Conservation (phyloP, 2,113 vertebrate species). For the Hippocampus barbouri region DNA sequence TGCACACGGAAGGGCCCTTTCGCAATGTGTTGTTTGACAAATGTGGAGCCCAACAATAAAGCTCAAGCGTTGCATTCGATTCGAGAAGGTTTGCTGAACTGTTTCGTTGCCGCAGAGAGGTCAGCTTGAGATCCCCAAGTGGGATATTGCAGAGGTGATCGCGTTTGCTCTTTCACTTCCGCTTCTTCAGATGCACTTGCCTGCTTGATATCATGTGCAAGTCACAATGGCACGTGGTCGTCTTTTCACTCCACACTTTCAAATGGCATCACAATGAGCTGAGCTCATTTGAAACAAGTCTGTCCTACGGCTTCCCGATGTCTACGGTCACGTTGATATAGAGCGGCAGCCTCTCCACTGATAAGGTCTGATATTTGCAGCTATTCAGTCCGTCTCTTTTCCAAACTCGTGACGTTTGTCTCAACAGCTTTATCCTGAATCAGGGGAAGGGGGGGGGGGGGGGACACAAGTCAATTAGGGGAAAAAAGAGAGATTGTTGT, state of each 20-base stretch:
- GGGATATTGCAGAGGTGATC: neutral
- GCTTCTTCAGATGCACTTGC: no score
- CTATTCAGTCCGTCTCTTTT: constrained; percentile 84
- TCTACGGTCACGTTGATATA: constrained; percentile 90
- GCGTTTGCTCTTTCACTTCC: neutral
- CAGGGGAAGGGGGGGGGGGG: constrained; percentile 1
- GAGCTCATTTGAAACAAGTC: constrained; percentile 26
- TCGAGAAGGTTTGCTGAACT: neutral
- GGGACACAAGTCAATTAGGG: neutral
- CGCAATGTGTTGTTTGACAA: neutral
- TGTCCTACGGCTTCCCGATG: constrained; percentile 69
- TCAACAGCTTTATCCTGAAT: constrained; percentile 84
- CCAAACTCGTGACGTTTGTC: constrained; percentile 78
- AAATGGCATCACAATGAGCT: neutral
- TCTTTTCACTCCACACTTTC: neutral
- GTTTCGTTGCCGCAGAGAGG: neutral
- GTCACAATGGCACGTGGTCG: neutral
- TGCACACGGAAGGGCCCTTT: neutral
- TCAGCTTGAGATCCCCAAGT: neutral
- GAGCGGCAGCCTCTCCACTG: constrained; percentile 76
- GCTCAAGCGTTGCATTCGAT: neutral
- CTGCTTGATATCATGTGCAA: neutral
- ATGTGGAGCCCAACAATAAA: neutral
- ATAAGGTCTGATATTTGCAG: constrained; percentile 82
- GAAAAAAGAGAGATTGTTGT: neutral